Base-by-base conservation (phyloP, 2,888 invertebrate genomes). In the Eristalis tenax region DNA sequence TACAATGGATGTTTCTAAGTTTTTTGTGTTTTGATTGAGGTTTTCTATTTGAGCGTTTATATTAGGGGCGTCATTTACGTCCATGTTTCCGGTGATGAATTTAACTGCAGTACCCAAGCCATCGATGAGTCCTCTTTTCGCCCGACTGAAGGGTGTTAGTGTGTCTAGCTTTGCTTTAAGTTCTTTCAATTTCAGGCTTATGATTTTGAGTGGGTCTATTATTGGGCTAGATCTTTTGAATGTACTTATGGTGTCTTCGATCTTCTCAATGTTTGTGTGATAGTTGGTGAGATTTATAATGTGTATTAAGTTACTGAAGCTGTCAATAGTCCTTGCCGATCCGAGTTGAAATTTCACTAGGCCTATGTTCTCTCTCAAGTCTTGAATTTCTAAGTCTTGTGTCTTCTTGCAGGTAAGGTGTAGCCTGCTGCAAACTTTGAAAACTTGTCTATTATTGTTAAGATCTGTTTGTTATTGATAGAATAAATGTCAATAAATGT, bases 391-490 rank as follows among this genome's bases (percentile, higher is more conserved):
- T n/a, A n/a, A n/a, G n/a, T n/a, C n/a, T n/a, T n/a, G n/a, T n/a
- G n/a, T n/a, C n/a, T n/a, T n/a, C n/a, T n/a, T n/a, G n/a, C n/a
- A n/a, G n/a, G n/a, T n/a, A n/a, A n/a, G n/a, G n/a, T n/a, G n/a
- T n/a, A n/a, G n/a, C n/a, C n/a, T n/a, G n/a, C n/a, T n/a, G n/a
- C n/a, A n/a, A n/a, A n/a, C n/a, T n/a, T n/a, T n/a, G n/a, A n/a
- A n/a, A n/a, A n/a, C n/a, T n/a, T 68, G 11, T 76, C 76, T n/a
- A 68, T 59, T 26, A 75, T 66, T 23, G 75, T 66, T 66, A 66
- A 28, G 5, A 75, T 75, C 22, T 40, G 38, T 40, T 68, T 26
- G n/a, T 68, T 50, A 26, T 50, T 68, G 28, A 68, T 28, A 22
- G 50, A 26, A n/a, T 56, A 35, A 23, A 18, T 66, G n/a, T n/a